phyloP scores from a whole-genome alignment of 92 coral and sea anemone genomes.

The Pocillopora grandis region DNA sequence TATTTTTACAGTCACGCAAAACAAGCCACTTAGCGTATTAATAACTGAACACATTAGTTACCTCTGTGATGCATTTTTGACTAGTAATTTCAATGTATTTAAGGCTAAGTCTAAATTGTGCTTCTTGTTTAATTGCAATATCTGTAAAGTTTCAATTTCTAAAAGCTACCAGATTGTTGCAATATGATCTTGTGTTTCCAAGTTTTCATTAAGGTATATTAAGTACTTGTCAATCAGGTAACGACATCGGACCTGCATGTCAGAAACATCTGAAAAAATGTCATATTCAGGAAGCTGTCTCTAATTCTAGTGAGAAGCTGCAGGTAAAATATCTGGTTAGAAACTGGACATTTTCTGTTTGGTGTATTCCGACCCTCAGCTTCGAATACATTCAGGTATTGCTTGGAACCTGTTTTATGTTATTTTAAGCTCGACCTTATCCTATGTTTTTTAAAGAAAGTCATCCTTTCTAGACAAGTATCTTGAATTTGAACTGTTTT shows the following conservation, averaged over 20 bases:
- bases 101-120: neutral
- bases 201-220: neutral
- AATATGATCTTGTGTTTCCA: conserved; percentile 18
- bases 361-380: conserved; percentile 5
- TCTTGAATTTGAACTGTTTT: neutral
- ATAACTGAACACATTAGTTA: neutral
- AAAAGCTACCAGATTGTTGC: neutral
- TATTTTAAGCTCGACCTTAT: neutral
- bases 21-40: neutral
- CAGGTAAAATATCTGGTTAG: conserved; percentile 27
- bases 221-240: conserved; percentile 10
- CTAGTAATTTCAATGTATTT: neutral
- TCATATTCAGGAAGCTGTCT: neutral
- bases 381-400: conserved; percentile 25
- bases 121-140: neutral
- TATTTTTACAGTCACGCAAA: neutral
- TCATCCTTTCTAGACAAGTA: neutral
- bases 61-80: neutral
- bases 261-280: conserved; percentile 20
- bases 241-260: neutral
- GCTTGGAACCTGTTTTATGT: neutral
- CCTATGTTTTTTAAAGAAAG: neutral
- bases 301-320: neutral
- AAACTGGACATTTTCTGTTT: neutral
- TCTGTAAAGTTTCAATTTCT: neutral